These are phyloP conservation scores for Orestias chungarensis DNA, from an alignment of 2,797 vertebrate genomes.

Conservation along the genomic window DNA sequence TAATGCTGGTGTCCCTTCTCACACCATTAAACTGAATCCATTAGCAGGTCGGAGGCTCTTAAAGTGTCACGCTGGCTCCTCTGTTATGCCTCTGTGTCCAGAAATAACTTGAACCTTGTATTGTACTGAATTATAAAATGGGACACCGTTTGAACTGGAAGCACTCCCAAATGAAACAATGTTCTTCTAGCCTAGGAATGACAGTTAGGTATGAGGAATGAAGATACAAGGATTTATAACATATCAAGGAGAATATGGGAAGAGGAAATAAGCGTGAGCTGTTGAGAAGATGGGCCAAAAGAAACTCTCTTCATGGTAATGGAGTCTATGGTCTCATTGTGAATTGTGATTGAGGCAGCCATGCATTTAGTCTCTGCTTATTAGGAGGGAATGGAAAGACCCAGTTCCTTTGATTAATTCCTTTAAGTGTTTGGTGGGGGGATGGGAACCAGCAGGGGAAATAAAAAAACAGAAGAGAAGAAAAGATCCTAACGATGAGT, in stretches of 20 bases:
- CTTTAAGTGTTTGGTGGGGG: conserved; percentile 45
- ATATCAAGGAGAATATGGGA: conserved; percentile 47
- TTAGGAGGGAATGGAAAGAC: conserved; percentile 71
- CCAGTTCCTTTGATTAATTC: conserved; percentile 74
- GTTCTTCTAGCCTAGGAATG: conserved; percentile 46
- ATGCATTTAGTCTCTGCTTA: conserved; percentile 76
- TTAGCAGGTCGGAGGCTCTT: conserved; percentile 48
- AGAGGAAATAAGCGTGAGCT: conserved; percentile 47
- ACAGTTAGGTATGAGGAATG: conserved; percentile 37
- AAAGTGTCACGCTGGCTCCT: conserved; percentile 38
- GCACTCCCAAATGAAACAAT: conserved; percentile 53
- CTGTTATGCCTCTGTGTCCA: conserved; percentile 52
- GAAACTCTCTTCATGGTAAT: conserved; percentile 73
- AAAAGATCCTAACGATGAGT: conserved; percentile 55
- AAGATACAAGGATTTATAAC: conserved; percentile 33
- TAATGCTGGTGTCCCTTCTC: conserved; percentile 27
- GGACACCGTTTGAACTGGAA: conserved; percentile 49
- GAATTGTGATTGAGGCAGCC: conserved; percentile 74
- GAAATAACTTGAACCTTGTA: conserved; percentile 62
- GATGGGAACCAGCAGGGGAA: conserved; percentile 39
- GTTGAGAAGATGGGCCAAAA: conserved; percentile 41
- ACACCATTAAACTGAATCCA: conserved; percentile 50
- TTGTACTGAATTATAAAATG: conserved; percentile 63
- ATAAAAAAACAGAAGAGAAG: conserved; percentile 30
- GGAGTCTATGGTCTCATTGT: conserved; percentile 76